Evolutionary conservation across 2,113 vertebrate genomes (phyloP).

Genomic region (Grus americana): DNA sequence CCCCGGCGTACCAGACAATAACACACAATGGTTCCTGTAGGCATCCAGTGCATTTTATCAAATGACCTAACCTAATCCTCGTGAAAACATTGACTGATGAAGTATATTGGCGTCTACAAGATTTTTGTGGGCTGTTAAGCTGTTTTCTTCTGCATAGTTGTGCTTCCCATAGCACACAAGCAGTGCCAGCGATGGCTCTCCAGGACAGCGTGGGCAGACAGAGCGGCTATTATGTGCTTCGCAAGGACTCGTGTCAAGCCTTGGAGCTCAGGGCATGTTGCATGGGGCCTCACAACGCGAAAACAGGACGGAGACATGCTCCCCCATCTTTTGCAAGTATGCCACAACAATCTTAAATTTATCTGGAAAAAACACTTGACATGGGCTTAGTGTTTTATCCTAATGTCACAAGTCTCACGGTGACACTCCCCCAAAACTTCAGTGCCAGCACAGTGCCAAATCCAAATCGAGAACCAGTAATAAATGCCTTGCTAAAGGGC

Average conservation of each 20-base stretch:
- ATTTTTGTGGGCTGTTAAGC: not conserved
- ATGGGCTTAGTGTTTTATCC: fast-evolving
- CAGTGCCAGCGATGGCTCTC: not conserved
- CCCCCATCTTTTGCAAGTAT: not conserved
- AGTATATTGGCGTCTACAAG: not conserved
- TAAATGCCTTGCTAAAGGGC: not conserved
- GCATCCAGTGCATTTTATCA: not conserved
- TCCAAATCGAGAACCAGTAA: not conserved
- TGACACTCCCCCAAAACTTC: not conserved
- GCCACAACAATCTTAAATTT: not conserved
- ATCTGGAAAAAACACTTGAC: not conserved
- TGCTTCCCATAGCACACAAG: not conserved
- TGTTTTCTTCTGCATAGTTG: not conserved
- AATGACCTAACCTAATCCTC: not conserved
- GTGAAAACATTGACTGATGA: not conserved
- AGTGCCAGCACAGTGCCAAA: not conserved
- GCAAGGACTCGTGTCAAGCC: not conserved
- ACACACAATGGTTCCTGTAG: not conserved
- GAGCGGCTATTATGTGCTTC: not conserved
- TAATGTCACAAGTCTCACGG: not conserved
- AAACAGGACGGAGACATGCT: not conserved
- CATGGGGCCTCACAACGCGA: fast-evolving
- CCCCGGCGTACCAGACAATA: fast-evolving
- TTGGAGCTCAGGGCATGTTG: not conserved
- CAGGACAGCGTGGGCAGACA: not conserved